Evolutionary conservation across 1,140 invertebrate species (phyloP).

Genomic region (Trachymyrmex septentrionalis): DNA sequence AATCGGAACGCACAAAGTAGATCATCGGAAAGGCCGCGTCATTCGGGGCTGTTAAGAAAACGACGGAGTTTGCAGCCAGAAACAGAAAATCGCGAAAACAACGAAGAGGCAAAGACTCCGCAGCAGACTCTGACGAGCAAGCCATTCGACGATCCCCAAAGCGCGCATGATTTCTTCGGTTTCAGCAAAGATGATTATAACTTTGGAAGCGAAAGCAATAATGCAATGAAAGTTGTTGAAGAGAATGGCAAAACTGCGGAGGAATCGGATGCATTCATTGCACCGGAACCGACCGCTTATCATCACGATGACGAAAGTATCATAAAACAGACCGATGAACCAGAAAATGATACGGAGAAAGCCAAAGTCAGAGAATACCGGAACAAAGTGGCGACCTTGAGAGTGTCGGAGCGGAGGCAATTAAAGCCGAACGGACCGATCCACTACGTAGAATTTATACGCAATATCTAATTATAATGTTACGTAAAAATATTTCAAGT

Average conservation of each 20-base stretch:
- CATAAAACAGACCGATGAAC: slow-evolving; percentile 69
- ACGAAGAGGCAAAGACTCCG: neutral
- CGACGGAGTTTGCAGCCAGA: neutral
- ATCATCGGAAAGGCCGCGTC: neutral
- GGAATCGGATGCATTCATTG: slow-evolving; percentile 38
- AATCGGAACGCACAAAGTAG: neutral
- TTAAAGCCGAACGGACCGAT: slow-evolving; percentile 67
- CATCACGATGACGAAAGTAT: slow-evolving; percentile 71
- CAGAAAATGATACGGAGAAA: slow-evolving; percentile 71
- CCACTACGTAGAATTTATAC: slow-evolving; percentile 69
- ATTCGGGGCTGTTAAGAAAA: neutral
- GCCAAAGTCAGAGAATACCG: slow-evolving; percentile 71
- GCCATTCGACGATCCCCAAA: slow-evolving; percentile 53
- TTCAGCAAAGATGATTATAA: slow-evolving; percentile 63
- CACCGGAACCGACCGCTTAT: slow-evolving; percentile 67
- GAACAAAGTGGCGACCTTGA: slow-evolving; percentile 71
- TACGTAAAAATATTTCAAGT: neutral
- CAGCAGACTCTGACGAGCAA: neutral
- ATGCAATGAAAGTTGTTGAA: neutral
- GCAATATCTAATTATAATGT: slow-evolving; percentile 61
- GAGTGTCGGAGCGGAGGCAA: slow-evolving; percentile 70
- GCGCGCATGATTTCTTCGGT: slow-evolving; percentile 65
- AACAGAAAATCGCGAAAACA: neutral
- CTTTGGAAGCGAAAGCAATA: slow-evolving; percentile 46
- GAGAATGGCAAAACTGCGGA: slow-evolving; percentile 48